These are phyloP conservation scores for Seriola aureovittata DNA, from an alignment of 2,113 vertebrate genomes.

Conservation along the genomic window DNA sequence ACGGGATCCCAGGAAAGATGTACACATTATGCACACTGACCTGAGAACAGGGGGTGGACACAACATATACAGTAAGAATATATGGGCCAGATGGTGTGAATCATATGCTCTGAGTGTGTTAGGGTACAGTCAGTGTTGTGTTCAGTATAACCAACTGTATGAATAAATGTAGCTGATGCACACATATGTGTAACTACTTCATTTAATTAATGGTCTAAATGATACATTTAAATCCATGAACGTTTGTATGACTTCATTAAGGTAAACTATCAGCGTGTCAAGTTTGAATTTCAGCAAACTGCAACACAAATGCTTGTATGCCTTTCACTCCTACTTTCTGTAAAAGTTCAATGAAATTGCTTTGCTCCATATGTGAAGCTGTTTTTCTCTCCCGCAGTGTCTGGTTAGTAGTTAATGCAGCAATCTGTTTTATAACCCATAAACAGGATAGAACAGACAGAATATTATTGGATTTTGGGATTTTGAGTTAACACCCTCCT, in stretches of 20 bases:
- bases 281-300: too few relatives aligned
- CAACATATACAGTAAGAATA: too few relatives aligned
- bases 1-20: constrained; percentile 93
- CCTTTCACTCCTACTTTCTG: too few relatives aligned
- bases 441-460: not conserved
- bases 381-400: too few relatives aligned
- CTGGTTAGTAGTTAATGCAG: too few relatives aligned
- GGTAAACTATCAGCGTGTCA: too few relatives aligned
- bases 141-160: not conserved
- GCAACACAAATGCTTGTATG: too few relatives aligned
- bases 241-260: not conserved
- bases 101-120: too few relatives aligned
- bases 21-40: constrained; percentile 94
- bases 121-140: not conserved
- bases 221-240: not conserved
- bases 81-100: too few relatives aligned
- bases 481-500: not conserved
- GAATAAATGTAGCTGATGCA: not conserved
- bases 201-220: not conserved
- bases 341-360: too few relatives aligned
- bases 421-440: not conserved
- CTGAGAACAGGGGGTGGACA: constrained; percentile 39
- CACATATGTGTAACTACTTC: not conserved
- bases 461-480: not conserved
- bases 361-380: too few relatives aligned